phyloP scores from a whole-genome alignment of 2,797 vertebrate genomes.

The Cossypha caffra region DNA sequence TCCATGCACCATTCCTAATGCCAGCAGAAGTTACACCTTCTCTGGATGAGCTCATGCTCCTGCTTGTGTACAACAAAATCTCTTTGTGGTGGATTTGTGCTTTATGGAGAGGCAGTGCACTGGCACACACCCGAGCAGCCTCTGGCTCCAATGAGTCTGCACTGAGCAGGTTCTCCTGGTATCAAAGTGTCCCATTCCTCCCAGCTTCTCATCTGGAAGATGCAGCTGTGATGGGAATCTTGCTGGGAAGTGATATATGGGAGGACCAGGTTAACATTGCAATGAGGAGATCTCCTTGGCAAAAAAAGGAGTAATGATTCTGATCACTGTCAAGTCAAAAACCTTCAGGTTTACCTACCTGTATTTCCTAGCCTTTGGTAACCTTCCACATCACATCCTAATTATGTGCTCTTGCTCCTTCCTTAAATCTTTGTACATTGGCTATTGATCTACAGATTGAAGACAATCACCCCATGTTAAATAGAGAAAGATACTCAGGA shows the following conservation, averaged over 20 bases:
- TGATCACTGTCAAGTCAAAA: not conserved
- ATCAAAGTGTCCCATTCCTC: not conserved
- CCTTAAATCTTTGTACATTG: not conserved
- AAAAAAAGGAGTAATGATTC: not conserved
- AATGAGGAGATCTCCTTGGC: not conserved
- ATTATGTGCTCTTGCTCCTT: not conserved
- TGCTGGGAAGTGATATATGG: not conserved
- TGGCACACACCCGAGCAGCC: not conserved
- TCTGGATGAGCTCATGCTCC: not conserved
- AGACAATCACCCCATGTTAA: not conserved
- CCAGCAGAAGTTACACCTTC: slow-evolving; percentile 47
- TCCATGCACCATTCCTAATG: slow-evolving; percentile 77
- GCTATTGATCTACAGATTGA: not conserved
- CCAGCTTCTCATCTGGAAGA: not conserved
- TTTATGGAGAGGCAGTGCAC: not conserved
- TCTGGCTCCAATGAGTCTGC: not conserved
- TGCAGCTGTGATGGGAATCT: not conserved
- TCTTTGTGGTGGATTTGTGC: not conserved
- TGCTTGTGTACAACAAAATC: not conserved
- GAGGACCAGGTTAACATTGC: not conserved
- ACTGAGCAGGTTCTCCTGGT: not conserved
- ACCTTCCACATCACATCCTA: not conserved
- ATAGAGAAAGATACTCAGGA: not conserved
- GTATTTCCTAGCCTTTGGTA: not conserved
- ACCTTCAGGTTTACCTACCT: not conserved